Evolutionary conservation across 2,797 vertebrate species (phyloP), one percentile per base, ranked within the genome.

Genomic region (Falco biarmicus): DNA sequence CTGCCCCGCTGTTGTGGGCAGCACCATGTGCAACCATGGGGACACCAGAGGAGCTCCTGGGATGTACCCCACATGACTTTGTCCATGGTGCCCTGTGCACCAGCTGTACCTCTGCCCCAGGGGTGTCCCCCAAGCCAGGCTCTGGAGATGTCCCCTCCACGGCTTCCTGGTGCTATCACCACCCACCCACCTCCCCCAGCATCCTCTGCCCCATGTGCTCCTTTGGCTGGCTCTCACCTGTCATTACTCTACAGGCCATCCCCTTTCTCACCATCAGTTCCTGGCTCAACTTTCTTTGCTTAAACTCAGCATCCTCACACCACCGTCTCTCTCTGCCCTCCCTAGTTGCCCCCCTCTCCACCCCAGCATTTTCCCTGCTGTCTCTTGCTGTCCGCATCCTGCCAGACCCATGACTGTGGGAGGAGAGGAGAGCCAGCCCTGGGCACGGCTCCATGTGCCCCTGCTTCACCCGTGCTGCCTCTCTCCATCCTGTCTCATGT

Each of bases 381-480:
- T 7, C 8, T 11, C n/a, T 15, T 32, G 19, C 68, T 29, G 7
- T 29, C 50, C 4, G 11, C 37, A 53, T 53, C 15, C 32, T 34
- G 56, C 19, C n/a, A 39, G 64, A 53, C 39, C 43, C 5, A 3
- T 4, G 5, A 19, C 14, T 20, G 15, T 3, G 5, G 61, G 39
- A 39, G 39, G 39, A 39, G 20, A 45, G 26, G 5, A 56, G 60
- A 61, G 16, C 37, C 6, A 56, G 12, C 5, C 34, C 28, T 2
- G 0, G 32, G 51, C 34, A 41, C 16, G 0, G 1, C 29, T 74
- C 29, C 1, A 1, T 21, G 28, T n/a, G 74, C 20, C 22, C 84
- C 50, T 0, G 3, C 39, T 51, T 9, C 48, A 13, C 11, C 15
- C 39, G 0, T 0, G 0, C 48, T 54, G 47, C 1, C 43, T 10